Evolutionary conservation across 2,888 invertebrate species (phyloP).

Genomic region (Andricus curvator): DNA sequence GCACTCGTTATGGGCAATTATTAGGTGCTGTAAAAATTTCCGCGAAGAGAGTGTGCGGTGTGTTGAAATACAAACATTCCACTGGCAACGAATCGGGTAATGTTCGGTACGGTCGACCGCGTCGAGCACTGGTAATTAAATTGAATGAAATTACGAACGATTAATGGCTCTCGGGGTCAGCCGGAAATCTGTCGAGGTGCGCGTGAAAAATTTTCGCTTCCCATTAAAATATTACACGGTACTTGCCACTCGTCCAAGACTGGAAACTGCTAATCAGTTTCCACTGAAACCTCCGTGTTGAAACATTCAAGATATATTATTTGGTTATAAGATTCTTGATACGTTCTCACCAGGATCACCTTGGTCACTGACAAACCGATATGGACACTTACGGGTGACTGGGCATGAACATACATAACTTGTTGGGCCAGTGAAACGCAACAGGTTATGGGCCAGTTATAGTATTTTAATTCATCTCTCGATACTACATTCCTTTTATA

Average conservation of each 20-base stretch:
- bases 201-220: conserved; percentile 22
- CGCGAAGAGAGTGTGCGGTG: conserved; percentile 56
- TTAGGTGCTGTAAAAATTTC: conserved; percentile 63
- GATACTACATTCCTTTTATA: too few species aligned
- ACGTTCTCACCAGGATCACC: too few species aligned
- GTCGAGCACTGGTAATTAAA: conserved; percentile 70
- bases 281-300: too few species aligned
- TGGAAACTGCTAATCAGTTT: too few species aligned
- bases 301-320: too few species aligned
- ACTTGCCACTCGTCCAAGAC: background rate
- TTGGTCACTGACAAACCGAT: too few species aligned
- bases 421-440: too few species aligned
- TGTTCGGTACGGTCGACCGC: conserved; percentile 66
- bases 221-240: conserved; percentile 31
- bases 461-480: too few species aligned
- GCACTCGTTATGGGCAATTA: conserved; percentile 68
- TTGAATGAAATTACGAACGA: conserved; percentile 74
- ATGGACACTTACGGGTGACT: too few species aligned
- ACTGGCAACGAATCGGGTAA: conserved; percentile 63
- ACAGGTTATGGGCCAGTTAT: too few species aligned
- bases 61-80: conserved; percentile 73
- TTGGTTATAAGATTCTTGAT: too few species aligned
- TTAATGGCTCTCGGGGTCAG: conserved; percentile 64
- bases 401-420: too few species aligned
- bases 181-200: conserved; percentile 47